Evolutionary conservation across 2,888 invertebrate species (phyloP).

Genomic region (Sminthurides aquaticus): DNA sequence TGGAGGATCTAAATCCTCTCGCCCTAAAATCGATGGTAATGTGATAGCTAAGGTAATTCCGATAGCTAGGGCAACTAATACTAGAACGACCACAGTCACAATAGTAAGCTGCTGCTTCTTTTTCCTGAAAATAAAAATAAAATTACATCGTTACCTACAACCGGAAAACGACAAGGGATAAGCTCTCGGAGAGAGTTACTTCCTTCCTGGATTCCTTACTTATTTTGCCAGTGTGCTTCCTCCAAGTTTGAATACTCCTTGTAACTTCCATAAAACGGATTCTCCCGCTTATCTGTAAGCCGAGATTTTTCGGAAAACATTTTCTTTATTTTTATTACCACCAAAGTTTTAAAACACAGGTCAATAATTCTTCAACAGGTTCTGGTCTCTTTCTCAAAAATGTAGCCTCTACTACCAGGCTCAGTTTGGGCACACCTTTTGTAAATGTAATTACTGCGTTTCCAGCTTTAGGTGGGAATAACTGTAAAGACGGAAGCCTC

Average conservation of each 20-base stretch:
- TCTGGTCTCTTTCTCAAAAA: not conserved
- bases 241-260: conserved; percentile 38
- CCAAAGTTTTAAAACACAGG: no score
- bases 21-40: conserved; percentile 34
- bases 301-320: conserved; percentile 43
- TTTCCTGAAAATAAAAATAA: conserved; percentile 26
- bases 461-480: no score
- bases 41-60: conserved; percentile 41
- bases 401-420: no score
- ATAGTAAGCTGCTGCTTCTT: conserved; percentile 41
- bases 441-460: no score
- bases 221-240: conserved; percentile 43
- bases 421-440: not conserved
- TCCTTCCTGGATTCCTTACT: no score
- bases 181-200: not conserved
- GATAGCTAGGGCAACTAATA: conserved; percentile 35
- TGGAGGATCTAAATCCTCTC: conserved; percentile 28
- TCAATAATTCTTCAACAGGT: no score
- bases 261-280: conserved; percentile 43
- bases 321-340: no score
- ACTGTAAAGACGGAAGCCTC: no score
- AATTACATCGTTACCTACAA: not conserved
- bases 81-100: conserved; percentile 34
- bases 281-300: conserved; percentile 40
- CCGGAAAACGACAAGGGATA: not conserved